A percentile compares a stretch with the other conserved stretches of the same genome.
Conservation (phyloP, 2,797 vertebrate species). For the Carcharodon carcharias region DNA sequence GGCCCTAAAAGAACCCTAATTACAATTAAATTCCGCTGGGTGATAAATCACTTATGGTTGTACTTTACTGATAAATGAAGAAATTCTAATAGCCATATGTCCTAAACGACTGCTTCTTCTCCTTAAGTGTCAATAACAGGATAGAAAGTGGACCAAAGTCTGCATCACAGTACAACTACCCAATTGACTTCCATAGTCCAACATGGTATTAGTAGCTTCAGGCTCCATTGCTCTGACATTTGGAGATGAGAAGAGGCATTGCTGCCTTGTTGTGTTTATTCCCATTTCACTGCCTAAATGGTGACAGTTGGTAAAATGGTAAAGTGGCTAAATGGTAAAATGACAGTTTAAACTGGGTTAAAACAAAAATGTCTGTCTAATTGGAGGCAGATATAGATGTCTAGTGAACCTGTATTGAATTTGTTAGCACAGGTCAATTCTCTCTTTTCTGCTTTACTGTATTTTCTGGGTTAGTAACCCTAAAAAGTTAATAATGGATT, state of each 20-base stretch:
- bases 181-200: not conserved
- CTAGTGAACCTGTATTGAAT: not conserved
- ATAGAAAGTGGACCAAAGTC: not conserved
- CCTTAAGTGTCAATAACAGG: not conserved
- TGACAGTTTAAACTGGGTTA: not conserved
- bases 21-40: not conserved
- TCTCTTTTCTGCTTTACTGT: not conserved
- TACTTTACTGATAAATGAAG: not conserved
- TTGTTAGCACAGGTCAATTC: not conserved
- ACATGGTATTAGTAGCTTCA: not conserved
- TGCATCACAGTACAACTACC: not conserved
- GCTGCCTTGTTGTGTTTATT: not conserved
- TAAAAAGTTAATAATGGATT: not conserved
- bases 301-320: no score
- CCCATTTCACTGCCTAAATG: not conserved
- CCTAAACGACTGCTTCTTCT: not conserved
- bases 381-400: not conserved
- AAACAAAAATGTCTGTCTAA: not conserved
- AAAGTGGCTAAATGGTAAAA: not conserved
- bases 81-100: not conserved
- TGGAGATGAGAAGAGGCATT: not conserved
- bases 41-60: not conserved
- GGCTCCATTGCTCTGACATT: not conserved
- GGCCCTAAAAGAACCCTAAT: not conserved
- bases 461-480: not conserved